Conservation (phyloP, 37 sponge, comb jelly and placozoan genomes). For the Sycon ciliatum region DNA sequence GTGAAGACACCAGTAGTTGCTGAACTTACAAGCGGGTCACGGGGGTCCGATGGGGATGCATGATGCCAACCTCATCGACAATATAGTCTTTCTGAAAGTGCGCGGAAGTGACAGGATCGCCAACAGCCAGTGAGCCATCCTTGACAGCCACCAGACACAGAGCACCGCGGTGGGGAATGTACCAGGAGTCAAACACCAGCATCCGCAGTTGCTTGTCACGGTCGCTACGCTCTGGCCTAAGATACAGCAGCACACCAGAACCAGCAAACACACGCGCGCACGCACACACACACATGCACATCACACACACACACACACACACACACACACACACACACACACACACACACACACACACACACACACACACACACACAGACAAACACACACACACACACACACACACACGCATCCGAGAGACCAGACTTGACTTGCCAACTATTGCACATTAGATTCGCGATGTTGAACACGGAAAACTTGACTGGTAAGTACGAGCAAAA, state of each 20-base stretch:
- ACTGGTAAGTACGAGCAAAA: no score
- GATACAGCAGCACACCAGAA: not conserved
- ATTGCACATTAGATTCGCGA: no score
- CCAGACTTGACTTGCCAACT: no score
- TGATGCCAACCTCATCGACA: slow-evolving; percentile 54
- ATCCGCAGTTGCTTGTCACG: slow-evolving; percentile 30
- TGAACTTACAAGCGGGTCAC: slow-evolving; percentile 46
- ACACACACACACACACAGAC: not conserved
- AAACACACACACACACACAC: not conserved
- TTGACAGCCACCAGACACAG: slow-evolving; percentile 63
- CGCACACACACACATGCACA: not conserved
- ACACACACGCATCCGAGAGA: not conserved
- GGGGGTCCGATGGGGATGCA: slow-evolving; percentile 49
- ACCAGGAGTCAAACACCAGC: slow-evolving; percentile 85
- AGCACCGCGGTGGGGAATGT: slow-evolving; percentile 68
- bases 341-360: not conserved
- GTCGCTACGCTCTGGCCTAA: slow-evolving; percentile 67
- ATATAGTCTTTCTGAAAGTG: slow-evolving; percentile 47
- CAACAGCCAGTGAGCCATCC: slow-evolving; percentile 52
- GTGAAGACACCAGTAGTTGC: no score
- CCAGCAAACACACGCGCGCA: not conserved
- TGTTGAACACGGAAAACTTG: no score
- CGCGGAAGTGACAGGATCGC: slow-evolving; percentile 45
- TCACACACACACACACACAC: not conserved
- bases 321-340: not conserved